phyloP scores from a whole-genome alignment of 2,888 invertebrate genomes.

The Nomada ferruginata region DNA sequence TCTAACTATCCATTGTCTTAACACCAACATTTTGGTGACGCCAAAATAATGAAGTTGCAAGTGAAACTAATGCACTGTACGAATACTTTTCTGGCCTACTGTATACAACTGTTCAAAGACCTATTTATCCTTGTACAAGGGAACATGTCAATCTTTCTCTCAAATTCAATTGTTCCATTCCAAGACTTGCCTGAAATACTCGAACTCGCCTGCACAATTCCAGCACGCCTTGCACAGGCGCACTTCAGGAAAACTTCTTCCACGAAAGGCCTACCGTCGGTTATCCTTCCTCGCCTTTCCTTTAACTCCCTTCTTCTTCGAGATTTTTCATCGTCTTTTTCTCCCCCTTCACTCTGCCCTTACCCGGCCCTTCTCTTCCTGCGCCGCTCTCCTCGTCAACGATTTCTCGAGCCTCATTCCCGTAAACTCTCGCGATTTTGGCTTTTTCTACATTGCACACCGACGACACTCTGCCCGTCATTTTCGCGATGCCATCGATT shows the following conservation, averaged over 20 bases:
- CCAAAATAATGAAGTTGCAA: too few relatives aligned
- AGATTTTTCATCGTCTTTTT: background rate
- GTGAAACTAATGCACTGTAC: too few relatives aligned
- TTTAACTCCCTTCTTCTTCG: background rate
- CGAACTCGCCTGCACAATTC: background rate
- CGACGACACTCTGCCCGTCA: slow-evolving; percentile 62
- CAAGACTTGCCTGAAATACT: background rate
- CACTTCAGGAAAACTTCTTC: background rate
- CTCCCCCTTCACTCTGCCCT: background rate
- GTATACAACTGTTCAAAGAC: too few relatives aligned
- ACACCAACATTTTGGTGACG: too few relatives aligned
- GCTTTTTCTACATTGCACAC: slow-evolving; percentile 56
- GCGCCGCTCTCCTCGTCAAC: background rate
- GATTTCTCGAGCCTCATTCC: slow-evolving; percentile 16
- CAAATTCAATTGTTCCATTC: background rate
- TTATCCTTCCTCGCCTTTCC: slow-evolving; percentile 1
- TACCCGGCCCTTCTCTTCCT: background rate
- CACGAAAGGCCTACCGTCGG: slow-evolving; percentile 9
- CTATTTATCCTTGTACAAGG: too few relatives aligned
- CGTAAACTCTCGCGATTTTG: slow-evolving; percentile 6
- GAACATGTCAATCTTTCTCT: background rate
- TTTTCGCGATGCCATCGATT: slow-evolving; percentile 74
- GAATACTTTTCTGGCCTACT: too few relatives aligned
- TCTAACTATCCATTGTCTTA: too few relatives aligned
- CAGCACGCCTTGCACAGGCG: background rate